These are phyloP conservation scores for Epinephelus coioides DNA, from an alignment of 2,797 vertebrate genomes.

Conservation along the genomic window DNA sequence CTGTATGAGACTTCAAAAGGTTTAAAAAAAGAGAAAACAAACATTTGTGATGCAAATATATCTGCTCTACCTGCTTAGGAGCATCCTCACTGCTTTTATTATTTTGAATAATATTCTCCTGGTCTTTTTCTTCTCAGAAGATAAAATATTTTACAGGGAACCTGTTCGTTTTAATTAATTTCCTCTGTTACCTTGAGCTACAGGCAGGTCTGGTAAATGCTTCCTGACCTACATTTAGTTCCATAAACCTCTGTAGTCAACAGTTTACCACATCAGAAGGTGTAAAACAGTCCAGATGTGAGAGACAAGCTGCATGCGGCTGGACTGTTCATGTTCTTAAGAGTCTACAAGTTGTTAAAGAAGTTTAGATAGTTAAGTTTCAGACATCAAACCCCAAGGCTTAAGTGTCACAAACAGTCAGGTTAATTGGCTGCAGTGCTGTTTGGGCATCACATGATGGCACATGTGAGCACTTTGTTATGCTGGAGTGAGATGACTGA, in stretches of 20 bases:
- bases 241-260: neutral
- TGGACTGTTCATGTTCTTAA: neutral
- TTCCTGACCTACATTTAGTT: constrained; percentile 2
- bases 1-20: constrained; percentile 8
- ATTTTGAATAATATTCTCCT: neutral
- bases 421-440: constrained; percentile 54
- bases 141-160: neutral
- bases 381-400: neutral
- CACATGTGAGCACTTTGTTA: constrained; percentile 60
- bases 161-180: neutral
- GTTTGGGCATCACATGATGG: constrained; percentile 70
- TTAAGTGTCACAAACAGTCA: neutral
- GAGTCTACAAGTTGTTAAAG: neutral
- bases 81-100: neutral
- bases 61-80: neutral
- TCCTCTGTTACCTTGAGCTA: neutral
- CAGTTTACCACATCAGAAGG: neutral
- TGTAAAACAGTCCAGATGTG: neutral
- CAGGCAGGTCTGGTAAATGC: neutral
- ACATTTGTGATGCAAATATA: constrained; percentile 5
- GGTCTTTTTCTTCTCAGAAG: neutral
- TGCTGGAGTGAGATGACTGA: constrained; percentile 5
- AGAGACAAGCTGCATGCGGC: neutral
- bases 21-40: constrained; percentile 7
- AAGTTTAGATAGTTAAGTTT: neutral